phyloP scores from a whole-genome alignment of 1,140 invertebrate species.

The Papilio xuthus region DNA sequence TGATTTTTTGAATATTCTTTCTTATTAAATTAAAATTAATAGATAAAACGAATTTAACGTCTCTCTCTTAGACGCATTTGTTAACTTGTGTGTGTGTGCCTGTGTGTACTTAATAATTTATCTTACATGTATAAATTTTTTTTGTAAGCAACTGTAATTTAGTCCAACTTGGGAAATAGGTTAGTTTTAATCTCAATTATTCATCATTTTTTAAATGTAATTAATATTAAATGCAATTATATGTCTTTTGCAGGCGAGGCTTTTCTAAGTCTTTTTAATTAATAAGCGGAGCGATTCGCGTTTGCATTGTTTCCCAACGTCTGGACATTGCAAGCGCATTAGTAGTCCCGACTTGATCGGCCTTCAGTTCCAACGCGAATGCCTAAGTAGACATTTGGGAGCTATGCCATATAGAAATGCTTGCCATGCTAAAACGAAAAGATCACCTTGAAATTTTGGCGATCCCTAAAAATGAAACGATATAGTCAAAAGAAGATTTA shows the following conservation, averaged over 20 bases:
- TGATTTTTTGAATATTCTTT: neutral
- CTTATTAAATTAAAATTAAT: neutral
- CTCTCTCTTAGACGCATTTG: neutral
- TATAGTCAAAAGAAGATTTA: neutral
- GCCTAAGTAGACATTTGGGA: conserved; percentile 63
- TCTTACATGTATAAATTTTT: too few species aligned
- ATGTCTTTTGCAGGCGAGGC: neutral
- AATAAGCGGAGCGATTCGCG: conserved; percentile 3
- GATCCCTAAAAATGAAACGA: neutral
- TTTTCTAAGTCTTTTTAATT: conserved; percentile 15
- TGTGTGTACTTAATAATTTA: too few species aligned
- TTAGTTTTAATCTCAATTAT: too few species aligned
- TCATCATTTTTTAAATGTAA: neutral
- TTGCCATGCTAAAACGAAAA: conserved; percentile 28
- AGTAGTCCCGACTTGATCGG: conserved; percentile 53
- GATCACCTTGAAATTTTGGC: neutral
- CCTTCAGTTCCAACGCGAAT: conserved; percentile 62
- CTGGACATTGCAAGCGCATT: conserved; percentile 40
- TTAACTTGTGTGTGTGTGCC: too few species aligned
- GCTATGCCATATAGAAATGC: conserved; percentile 41
- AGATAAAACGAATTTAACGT: neutral
- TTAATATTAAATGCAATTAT: neutral
- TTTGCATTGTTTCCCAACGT: neutral
- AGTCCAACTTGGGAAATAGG: too few species aligned
- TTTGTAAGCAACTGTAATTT: too few species aligned